Evolutionary conservation across 1,140 invertebrate species (phyloP), one percentile per base, ranked within the genome.

Genomic region (Drosophila eugracilis): DNA sequence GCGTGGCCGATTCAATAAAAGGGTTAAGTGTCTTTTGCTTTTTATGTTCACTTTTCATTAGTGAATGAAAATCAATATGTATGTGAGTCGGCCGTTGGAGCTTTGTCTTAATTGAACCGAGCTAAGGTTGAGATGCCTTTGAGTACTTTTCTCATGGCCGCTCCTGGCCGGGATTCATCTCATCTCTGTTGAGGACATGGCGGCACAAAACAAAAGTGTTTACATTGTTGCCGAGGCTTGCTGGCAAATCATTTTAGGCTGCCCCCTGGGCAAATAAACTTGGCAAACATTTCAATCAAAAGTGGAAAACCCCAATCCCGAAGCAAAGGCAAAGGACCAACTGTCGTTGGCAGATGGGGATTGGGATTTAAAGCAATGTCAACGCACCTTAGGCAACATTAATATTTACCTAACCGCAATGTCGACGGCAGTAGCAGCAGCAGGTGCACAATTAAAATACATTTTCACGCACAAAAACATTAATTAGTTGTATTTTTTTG

Each of bases 1-100:
- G 75, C 83, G 75, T 88, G 83, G 73, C 28, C 65, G 75, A 76
- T 77, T 77, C 65, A 71, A 77, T 77, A 88, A 88, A 88, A 83
- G 83, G 83, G 83, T 88, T 88, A 88, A 88, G 83, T 88, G 83
- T 70, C 62, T 81, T 78, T 79, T 66, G 53, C 52, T 67, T 70
- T 77, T 83, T 83, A 88, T 88, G 78, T 83, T 83, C 83, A 81
- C 78, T 83, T 88, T 88, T 88, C 83, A 88, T 88, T 88, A 88
- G 83, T 88, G 63, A 88, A 78, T 59, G 75, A 88, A 88, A 88
- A 88, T 88, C 83, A 88, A 88, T 88, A 39, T 45, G 5, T 55
- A 32, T 42, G 12, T 44, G 37, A 59, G 39, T 32, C 14, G 58
- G 21, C 39, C 24, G 53, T 24, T 24, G 54, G 24, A 62, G 47